phyloP scores from a whole-genome alignment of 2,113 vertebrate genomes.

The Calidris pygmaea region DNA sequence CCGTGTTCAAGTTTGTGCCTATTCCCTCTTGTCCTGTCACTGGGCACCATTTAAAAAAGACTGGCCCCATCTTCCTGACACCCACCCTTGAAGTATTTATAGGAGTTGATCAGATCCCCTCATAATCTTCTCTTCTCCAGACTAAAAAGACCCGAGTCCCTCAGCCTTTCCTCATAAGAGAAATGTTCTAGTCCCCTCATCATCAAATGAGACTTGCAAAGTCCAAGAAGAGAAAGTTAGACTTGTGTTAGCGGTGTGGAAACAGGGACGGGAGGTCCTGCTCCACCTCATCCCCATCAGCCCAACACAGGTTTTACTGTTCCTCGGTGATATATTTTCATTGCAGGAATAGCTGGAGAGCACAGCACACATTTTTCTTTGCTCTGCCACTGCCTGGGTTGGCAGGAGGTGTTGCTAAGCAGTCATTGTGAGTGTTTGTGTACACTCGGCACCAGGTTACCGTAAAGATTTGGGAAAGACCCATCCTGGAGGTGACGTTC shows the following conservation, averaged over 20 bases:
- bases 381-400: neutral
- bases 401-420: constrained; percentile 62
- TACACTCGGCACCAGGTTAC: constrained; percentile 3
- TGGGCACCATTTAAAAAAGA: too few species aligned
- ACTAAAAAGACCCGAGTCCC: too few species aligned
- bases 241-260: neutral
- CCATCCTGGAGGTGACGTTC: neutral
- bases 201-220: neutral
- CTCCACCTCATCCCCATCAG: neutral
- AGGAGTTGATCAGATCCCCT: too few species aligned
- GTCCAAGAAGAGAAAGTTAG: neutral
- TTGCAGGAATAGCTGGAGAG: neutral
- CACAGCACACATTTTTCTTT: neutral
- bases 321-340: neutral
- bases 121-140: too few species aligned
- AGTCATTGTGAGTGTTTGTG: constrained; percentile 52
- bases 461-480: neutral
- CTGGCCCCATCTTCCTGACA: too few species aligned
- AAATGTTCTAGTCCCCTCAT: too few species aligned
- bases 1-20: too few species aligned
- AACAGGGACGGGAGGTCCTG: neutral
- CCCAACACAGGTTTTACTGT: neutral
- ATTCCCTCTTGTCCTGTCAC: too few species aligned
- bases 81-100: too few species aligned
- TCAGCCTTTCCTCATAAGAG: too few species aligned